Conservation (phyloP, 2,113 vertebrate genomes). For the Euleptes europaea region DNA sequence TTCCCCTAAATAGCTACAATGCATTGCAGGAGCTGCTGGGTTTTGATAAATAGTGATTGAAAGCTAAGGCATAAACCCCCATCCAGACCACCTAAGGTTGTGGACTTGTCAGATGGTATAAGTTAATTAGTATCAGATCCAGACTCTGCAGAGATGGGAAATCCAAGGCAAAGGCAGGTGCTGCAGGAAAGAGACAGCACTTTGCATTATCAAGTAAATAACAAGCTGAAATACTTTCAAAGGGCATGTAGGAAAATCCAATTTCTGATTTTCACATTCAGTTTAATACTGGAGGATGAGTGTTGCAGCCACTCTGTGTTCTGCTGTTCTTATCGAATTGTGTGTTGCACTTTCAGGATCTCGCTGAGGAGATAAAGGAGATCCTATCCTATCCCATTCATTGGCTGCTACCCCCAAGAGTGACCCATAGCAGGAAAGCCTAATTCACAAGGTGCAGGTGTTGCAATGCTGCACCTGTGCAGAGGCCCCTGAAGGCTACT, state of each 20-base stretch:
- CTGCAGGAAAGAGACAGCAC: constrained; percentile 24
- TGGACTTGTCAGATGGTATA: constrained; percentile 64
- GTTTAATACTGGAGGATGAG: constrained; percentile 11
- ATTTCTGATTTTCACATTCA: constrained; percentile 16
- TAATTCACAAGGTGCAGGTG: not conserved
- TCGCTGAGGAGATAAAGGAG: not conserved
- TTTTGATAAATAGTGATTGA: constrained; percentile 68
- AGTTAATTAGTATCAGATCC: constrained; percentile 52
- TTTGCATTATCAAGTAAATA: constrained; percentile 10
- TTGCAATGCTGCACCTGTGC: not conserved
- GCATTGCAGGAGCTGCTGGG: constrained; percentile 53
- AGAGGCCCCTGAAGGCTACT: not conserved
- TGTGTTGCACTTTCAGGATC: not conserved
- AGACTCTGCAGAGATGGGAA: constrained; percentile 23
- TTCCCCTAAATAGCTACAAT: constrained; percentile 53
- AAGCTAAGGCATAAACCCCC: constrained; percentile 57
- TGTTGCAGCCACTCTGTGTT: not conserved
- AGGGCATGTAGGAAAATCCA: constrained; percentile 10
- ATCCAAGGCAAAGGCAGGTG: constrained; percentile 38
- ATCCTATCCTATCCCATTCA: not conserved
- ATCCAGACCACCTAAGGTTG: constrained; percentile 38
- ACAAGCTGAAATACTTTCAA: constrained; percentile 6
- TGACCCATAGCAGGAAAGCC: not conserved
- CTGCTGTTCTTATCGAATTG: too few relatives aligned
- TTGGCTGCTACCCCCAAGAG: not conserved